Evolutionary conservation across 2,888 invertebrate genomes (phyloP).

Genomic region (Caenorhabditis panamensis): DNA sequence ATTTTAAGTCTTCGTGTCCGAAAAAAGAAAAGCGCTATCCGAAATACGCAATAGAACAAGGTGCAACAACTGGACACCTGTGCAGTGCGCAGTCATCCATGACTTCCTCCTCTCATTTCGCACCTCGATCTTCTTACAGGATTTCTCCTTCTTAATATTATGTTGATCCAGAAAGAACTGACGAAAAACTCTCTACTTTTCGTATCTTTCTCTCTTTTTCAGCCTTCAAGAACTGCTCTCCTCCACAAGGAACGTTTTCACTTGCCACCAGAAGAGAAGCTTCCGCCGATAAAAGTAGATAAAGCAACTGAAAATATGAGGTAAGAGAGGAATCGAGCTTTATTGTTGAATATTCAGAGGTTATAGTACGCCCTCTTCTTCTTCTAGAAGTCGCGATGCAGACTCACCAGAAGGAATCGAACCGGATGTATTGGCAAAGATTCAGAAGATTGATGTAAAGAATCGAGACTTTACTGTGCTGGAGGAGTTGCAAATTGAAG

Average conservation of each 20-base stretch:
- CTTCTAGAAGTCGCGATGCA: slow-evolving; percentile 52
- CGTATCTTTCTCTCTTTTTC: slow-evolving; percentile 14
- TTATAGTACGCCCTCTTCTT: slow-evolving; percentile 43
- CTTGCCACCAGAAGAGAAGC: slow-evolving; percentile 38
- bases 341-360: neutral
- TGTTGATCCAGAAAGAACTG: neutral
- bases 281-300: neutral
- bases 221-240: slow-evolving; percentile 57
- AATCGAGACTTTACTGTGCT: slow-evolving; percentile 67
- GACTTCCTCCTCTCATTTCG: slow-evolving; percentile 25
- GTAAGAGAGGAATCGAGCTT: neutral
- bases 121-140: slow-evolving; percentile 11
- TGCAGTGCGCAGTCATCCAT: slow-evolving; percentile 39
- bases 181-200: neutral
- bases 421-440: slow-evolving; percentile 65
- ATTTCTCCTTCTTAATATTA: neutral
- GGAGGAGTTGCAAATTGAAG: slow-evolving; percentile 78
- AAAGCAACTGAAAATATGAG: slow-evolving; percentile 32
- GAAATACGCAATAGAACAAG: no score
- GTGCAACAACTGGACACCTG: neutral
- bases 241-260: slow-evolving; percentile 56
- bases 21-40: no score
- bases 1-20: no score
- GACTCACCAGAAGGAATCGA: slow-evolving; percentile 72
- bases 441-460: slow-evolving; percentile 70